Evolutionary conservation across 2,888 invertebrate genomes (phyloP), one percentile per base, ranked within the genome.

Genomic region (Eristalinus aeneus): DNA sequence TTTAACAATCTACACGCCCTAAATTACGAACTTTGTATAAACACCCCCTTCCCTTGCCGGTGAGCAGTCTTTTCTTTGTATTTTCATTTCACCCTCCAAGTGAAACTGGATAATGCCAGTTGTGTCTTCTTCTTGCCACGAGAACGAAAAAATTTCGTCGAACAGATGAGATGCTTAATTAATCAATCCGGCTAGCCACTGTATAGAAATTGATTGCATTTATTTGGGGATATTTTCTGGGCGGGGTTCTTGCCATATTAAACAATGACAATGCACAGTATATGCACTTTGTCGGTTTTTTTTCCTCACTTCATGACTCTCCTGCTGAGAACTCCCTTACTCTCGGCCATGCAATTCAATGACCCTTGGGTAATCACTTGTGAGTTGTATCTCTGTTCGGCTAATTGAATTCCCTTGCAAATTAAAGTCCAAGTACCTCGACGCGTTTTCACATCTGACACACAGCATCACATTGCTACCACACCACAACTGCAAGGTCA

Each of bases 211-310:
- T 77, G 63, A 69, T 71, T 71, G 67, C 61, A 36, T 39, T 61
- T 64, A n/a, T 71, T 68, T 61, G 36, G 65, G 54, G 46, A 10
- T 71, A 68, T 65, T 74, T 74, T 64, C 77, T 67, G 86, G 86
- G 86, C 86, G 86, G 82, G 86, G 86, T 82, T 86, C 46, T 16
- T 77, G 34, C 34, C 61, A 65, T 78, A n/a, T n/a, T n/a, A 82
- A 86, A 86, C 86, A 85, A 87, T 58, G 67, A 63, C 61, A 53
- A 32, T 36, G 39, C 56, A 36, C 61, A 60, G 53, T 53, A 61
- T 31, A n/a, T 63, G 31, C 16, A 63, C 54, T n/a, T 23, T 53
- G 23, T 31, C 34, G 27, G 61, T n/a, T 39, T 20, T 61, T 53
- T 31, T 53, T 39, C 46, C 53, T 36, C n/a, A 12, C 2, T 63